Evolutionary conservation across 2,113 vertebrate genomes (phyloP).

Genomic region (Corvus hawaiiensis): DNA sequence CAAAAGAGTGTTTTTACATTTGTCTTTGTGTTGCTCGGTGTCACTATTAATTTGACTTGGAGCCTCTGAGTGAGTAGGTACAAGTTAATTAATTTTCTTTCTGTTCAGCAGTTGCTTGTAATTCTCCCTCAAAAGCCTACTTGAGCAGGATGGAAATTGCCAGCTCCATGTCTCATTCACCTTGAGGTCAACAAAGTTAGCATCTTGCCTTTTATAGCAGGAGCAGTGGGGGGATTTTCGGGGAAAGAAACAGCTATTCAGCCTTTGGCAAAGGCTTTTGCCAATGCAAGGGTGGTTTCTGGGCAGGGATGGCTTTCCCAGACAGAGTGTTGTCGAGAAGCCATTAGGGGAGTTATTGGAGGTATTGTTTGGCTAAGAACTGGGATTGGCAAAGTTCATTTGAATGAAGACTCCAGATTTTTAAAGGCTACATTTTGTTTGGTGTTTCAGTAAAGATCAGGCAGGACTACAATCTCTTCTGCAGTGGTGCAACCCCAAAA

Average conservation of each 20-base stretch:
- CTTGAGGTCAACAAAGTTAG: slow-evolving; percentile 23
- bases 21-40: slow-evolving; percentile 21
- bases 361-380: background rate
- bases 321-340: background rate
- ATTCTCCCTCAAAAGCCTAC: slow-evolving; percentile 9
- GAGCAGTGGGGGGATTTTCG: background rate
- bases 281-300: background rate
- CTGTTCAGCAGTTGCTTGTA: background rate
- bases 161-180: background rate
- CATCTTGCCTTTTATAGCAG: background rate
- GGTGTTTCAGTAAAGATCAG: background rate
- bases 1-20: slow-evolving; percentile 35
- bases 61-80: slow-evolving; percentile 16
- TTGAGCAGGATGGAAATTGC: background rate
- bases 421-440: background rate
- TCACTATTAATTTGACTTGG: slow-evolving; percentile 39
- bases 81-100: slow-evolving; percentile 48
- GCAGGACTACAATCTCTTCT: background rate
- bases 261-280: background rate
- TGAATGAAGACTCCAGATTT: background rate
- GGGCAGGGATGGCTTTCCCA: background rate
- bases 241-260: background rate
- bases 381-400: background rate
- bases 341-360: background rate
- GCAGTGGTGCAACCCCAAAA: background rate